A percentile compares a stretch with the other conserved stretches of the same genome.
Conservation (phyloP, 2,113 vertebrate genomes). For the Pedetes capensis region DNA sequence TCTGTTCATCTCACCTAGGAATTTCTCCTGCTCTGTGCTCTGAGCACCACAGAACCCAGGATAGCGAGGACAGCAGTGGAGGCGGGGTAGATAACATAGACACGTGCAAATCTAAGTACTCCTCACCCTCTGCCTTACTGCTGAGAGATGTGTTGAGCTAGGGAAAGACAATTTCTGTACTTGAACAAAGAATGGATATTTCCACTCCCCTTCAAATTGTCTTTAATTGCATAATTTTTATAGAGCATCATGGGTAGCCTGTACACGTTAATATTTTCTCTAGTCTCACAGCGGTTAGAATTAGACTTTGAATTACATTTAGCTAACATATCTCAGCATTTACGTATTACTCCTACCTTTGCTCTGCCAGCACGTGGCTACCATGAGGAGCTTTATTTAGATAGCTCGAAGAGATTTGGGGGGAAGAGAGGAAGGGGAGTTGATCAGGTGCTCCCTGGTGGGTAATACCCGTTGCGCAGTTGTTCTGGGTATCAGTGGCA, state of each 20-base stretch:
- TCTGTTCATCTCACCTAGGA: neutral
- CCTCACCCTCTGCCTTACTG: neutral
- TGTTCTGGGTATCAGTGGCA: neutral
- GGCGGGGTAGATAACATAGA: neutral
- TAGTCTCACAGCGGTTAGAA: neutral
- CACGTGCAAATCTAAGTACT: neutral
- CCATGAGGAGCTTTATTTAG: neutral
- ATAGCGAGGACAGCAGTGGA: neutral
- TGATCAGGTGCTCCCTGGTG: neutral
- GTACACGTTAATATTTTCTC: neutral
- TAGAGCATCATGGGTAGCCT: neutral
- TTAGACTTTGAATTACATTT: slow-evolving; percentile 5
- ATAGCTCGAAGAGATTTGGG: neutral
- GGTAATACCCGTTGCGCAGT: neutral
- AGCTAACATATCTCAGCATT: neutral
- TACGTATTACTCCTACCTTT: neutral
- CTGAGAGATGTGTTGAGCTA: neutral
- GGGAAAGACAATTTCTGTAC: neutral
- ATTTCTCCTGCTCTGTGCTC: neutral
- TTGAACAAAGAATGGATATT: neutral
- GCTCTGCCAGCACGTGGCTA: neutral
- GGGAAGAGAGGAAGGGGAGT: neutral
- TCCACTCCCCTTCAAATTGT: neutral
- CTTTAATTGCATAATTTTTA: neutral
- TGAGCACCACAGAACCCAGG: neutral